Evolutionary conservation across 2,888 invertebrate species (phyloP).

Genomic region (Sinhomidia bicolor): DNA sequence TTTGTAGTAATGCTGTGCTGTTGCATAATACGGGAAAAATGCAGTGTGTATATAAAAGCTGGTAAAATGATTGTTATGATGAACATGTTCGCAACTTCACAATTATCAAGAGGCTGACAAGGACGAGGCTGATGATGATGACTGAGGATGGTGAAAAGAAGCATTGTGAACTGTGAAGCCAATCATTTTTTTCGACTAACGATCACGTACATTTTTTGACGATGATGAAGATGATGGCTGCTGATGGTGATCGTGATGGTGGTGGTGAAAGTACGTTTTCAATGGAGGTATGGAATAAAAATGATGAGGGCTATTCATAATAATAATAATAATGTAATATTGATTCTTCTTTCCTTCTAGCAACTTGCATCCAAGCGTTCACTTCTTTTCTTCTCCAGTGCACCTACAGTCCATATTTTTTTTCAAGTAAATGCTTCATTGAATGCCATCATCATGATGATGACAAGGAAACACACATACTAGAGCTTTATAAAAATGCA

Average conservation of each 20-base stretch:
- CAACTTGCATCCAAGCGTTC: neutral
- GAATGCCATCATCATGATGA: neutral
- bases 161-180: slow-evolving; percentile 3
- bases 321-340: slow-evolving; percentile 3
- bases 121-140: neutral
- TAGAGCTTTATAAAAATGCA: too few species aligned
- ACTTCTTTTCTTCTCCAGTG: neutral
- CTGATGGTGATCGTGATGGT: slow-evolving; percentile 11
- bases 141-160: neutral
- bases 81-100: neutral
- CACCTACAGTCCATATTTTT: neutral
- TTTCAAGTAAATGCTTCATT: slow-evolving; percentile 17
- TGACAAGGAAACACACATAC: neutral
- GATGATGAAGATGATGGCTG: neutral
- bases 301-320: slow-evolving; percentile 40
- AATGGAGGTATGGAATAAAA: slow-evolving; percentile 13
- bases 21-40: neutral
- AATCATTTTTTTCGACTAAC: slow-evolving; percentile 25
- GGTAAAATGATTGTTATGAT: neutral
- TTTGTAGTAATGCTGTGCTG: neutral
- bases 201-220: slow-evolving; percentile 13
- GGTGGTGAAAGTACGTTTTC: slow-evolving; percentile 8
- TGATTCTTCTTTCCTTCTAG: slow-evolving; percentile 31
- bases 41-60: neutral
- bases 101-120: neutral